Evolutionary conservation across 2,113 vertebrate genomes (phyloP).

Genomic region (Barbus barbus): DNA sequence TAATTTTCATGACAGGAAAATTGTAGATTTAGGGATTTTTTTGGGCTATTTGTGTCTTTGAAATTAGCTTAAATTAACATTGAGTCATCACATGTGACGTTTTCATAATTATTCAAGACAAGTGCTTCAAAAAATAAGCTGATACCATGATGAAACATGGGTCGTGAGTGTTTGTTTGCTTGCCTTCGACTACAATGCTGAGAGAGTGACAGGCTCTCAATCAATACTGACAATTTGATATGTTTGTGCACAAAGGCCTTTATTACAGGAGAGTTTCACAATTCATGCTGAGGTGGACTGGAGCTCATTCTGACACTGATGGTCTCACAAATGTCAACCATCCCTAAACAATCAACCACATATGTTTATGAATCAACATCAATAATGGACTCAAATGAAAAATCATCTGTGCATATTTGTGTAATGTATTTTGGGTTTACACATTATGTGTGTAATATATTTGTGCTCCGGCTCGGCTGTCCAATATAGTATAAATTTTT

Average conservation of each 20-base stretch:
- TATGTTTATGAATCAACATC: neutral
- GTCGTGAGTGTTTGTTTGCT: neutral
- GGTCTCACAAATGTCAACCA: neutral
- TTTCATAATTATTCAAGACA: neutral
- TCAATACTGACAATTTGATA: slow-evolving; percentile 11
- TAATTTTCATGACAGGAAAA: no score
- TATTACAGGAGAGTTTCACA: slow-evolving; percentile 9
- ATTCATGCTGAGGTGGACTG: neutral
- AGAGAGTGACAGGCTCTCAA: neutral
- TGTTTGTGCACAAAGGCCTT: neutral
- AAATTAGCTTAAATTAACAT: neutral
- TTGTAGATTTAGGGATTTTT: no score
- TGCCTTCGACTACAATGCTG: neutral
- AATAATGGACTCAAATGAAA: neutral
- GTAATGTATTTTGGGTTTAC: neutral
- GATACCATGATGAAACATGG: neutral
- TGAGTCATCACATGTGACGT: neutral
- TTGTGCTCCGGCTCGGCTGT: neutral
- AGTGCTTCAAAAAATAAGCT: neutral
- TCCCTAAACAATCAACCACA: neutral
- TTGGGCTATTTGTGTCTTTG: neutral
- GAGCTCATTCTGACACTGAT: neutral
- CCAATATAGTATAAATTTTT: neutral
- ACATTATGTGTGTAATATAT: neutral
- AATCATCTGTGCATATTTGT: neutral